These are phyloP conservation scores for Leptoclinus maculatus DNA, from an alignment of 2,797 vertebrate genomes.

Conservation along the genomic window DNA sequence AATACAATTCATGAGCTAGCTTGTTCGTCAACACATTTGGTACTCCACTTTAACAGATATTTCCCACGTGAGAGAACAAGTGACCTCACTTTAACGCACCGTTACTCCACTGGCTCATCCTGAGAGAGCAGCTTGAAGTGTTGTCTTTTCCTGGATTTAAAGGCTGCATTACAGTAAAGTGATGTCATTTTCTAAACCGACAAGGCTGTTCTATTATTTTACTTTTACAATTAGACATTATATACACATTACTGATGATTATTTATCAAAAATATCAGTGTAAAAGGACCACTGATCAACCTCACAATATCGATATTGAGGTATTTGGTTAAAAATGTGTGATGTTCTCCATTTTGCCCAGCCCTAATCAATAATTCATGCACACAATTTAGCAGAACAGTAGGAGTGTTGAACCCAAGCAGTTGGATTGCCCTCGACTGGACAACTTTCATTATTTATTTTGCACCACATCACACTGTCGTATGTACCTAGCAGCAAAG, in stretches of 20 bases:
- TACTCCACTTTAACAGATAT: conserved; percentile 4
- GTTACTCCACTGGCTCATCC: conserved; percentile 8
- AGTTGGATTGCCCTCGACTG: conserved; percentile 22
- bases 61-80: conserved; percentile 2
- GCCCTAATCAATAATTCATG: conserved; percentile 34
- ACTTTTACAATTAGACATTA: not conserved
- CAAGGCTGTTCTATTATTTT: not conserved
- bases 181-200: not conserved
- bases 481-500: not conserved
- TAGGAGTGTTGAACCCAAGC: not conserved
- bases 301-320: not conserved
- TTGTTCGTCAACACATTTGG: not conserved
- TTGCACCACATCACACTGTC: not conserved
- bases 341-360: not conserved
- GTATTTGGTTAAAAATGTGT: not conserved
- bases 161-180: not conserved
- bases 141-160: not conserved
- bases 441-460: not conserved
- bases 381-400: conserved; percentile 17
- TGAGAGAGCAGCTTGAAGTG: conserved; percentile 2
- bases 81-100: conserved; percentile 1
- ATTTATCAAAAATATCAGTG: not conserved
- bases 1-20: not conserved
- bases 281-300: not conserved
- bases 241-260: not conserved